phyloP scores from a whole-genome alignment of 2,888 invertebrate species.

The Tanypteryx hageni region DNA sequence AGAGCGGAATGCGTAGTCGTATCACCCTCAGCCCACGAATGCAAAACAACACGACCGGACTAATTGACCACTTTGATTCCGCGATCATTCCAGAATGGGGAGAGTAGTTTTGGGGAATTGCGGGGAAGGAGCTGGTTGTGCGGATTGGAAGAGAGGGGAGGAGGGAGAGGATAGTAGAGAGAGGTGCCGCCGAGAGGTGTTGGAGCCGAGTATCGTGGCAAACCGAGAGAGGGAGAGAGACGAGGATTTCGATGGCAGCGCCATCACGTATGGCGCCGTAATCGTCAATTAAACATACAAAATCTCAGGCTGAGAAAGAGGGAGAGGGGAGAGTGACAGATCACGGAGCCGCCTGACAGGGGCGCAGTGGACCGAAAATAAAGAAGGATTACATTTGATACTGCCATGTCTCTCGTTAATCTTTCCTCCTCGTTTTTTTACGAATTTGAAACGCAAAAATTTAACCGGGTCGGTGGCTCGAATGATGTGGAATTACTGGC shows the following conservation, averaged over 20 bases:
- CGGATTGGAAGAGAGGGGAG: conserved; percentile 4
- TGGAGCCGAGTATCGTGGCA: neutral
- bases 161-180: neutral
- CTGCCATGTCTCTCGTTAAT: conserved; percentile 58
- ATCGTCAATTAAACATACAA: conserved; percentile 58
- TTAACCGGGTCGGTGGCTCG: conserved; percentile 10
- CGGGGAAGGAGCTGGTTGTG: neutral
- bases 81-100: neutral
- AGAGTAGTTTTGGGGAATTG: neutral
- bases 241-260: conserved; percentile 31
- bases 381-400: conserved; percentile 63
- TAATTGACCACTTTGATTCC: conserved; percentile 50
- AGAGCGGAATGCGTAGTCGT: neutral
- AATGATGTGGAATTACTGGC: neutral
- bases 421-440: conserved; percentile 33
- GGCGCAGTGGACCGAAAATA: conserved; percentile 41
- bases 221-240: neutral
- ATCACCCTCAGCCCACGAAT: conserved; percentile 27
- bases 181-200: too few relatives aligned
- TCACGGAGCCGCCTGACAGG: conserved; percentile 53
- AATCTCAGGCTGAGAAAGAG: conserved; percentile 42
- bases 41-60: conserved; percentile 41
- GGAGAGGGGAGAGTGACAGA: conserved; percentile 9
- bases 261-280: conserved; percentile 29
- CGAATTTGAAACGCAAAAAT: conserved; percentile 56